Conservation (phyloP, 2,797 vertebrate genomes). For the Xenops minutus region DNA sequence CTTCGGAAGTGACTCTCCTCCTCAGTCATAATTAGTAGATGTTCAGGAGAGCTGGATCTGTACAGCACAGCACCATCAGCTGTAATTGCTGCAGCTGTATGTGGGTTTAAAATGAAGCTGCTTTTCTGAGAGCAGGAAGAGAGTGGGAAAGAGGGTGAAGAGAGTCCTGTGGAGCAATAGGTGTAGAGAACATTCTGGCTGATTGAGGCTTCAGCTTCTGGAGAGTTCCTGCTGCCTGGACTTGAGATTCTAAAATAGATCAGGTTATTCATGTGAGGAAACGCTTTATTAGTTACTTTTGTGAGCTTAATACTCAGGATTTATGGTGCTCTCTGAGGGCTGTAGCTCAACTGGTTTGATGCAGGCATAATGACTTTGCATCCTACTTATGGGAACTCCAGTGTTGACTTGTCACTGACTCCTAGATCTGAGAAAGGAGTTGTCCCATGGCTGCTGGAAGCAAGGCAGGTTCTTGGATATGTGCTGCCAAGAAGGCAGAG, state of each 20-base stretch:
- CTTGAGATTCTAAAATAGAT: conserved; percentile 8
- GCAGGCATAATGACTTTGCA: background rate
- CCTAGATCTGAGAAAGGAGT: background rate
- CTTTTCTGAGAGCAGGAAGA: background rate
- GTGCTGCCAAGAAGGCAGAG: background rate
- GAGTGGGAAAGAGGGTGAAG: background rate
- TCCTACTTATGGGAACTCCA: background rate
- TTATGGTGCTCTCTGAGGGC: background rate
- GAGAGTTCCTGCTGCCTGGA: conserved; percentile 12
- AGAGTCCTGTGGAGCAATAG: background rate
- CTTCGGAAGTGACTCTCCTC: conserved; percentile 26
- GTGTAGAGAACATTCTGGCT: background rate
- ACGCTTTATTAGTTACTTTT: background rate
- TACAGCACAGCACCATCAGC: background rate
- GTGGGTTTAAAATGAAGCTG: conserved; percentile 22
- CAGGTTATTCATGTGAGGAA: conserved; percentile 6
- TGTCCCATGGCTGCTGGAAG: background rate
- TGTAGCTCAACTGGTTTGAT: background rate
- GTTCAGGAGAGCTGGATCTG: conserved; percentile 31
- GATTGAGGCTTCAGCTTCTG: background rate
- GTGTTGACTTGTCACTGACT: background rate
- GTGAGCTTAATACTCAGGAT: background rate
- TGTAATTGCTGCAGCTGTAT: conserved; percentile 33
- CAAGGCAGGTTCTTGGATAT: background rate
- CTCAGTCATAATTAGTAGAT: conserved; percentile 20